Conservation (phyloP, 2,797 vertebrate species). For the Leptatherina wallacei region DNA sequence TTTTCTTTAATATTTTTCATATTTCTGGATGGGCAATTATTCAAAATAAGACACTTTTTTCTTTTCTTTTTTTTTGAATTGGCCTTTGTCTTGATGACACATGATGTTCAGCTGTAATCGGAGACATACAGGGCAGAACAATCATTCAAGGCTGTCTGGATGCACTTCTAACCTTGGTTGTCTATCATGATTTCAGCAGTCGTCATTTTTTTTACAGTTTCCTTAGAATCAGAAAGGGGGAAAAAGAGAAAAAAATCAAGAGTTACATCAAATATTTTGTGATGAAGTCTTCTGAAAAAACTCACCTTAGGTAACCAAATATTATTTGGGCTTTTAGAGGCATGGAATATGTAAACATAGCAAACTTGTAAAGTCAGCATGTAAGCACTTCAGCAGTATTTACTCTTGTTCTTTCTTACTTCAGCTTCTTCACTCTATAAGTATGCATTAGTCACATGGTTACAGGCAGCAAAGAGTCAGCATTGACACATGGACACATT, state of each 20-base stretch:
- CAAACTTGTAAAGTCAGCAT: neutral
- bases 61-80: neutral
- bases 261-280: neutral
- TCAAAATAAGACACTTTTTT: neutral
- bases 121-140: neutral
- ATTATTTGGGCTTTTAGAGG: neutral
- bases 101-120: conserved; percentile 18
- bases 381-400: neutral
- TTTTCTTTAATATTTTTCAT: neutral
- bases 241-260: neutral
- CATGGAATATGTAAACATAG: conserved; percentile 16
- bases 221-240: neutral
- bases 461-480: conserved; percentile 20
- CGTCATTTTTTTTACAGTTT: neutral
- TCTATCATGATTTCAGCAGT: neutral
- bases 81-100: conserved; percentile 6
- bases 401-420: conserved; percentile 22
- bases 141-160: conserved; percentile 16
- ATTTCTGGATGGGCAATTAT: conserved; percentile 12
- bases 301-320: conserved; percentile 16
- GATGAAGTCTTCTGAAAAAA: conserved; percentile 10
- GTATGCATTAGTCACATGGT: conserved; percentile 20
- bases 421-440: conserved; percentile 20
- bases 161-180: neutral
- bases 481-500: conserved; percentile 23